Conservation (phyloP, 2,888 invertebrate species). For the Heliconius charithonia region DNA sequence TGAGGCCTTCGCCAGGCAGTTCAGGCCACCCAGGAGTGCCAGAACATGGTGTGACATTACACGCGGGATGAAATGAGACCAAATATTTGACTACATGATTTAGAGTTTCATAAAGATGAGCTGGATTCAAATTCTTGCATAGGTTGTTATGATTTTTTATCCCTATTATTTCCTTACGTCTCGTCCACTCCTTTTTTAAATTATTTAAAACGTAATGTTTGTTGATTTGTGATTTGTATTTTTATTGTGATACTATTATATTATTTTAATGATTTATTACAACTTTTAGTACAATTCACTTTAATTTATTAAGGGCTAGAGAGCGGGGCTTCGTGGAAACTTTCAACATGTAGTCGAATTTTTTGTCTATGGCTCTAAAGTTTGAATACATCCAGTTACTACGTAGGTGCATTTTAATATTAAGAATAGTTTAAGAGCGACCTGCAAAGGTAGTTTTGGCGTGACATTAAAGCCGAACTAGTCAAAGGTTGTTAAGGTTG, state of each 20-base stretch:
- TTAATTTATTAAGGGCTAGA: constrained; percentile 13
- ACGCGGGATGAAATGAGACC: constrained; percentile 23
- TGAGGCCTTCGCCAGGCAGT: constrained; percentile 4
- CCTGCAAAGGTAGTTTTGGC: not conserved
- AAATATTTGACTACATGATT: constrained; percentile 7
- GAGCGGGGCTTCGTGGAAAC: not conserved
- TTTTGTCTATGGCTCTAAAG: constrained; percentile 21
- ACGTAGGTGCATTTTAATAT: not conserved
- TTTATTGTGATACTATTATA: constrained; percentile 10
- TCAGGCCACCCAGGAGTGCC: constrained; percentile 19
- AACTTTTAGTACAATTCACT: not conserved
- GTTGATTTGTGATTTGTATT: not conserved
- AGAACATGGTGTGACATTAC: not conserved
- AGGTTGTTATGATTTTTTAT: constrained; percentile 10
- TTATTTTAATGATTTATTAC: constrained; percentile 21
- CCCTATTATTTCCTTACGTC: not conserved
- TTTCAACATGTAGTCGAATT: not conserved
- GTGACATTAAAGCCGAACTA: not conserved
- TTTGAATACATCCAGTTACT: not conserved
- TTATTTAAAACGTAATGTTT: not conserved
- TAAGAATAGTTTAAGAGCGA: not conserved
- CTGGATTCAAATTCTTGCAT: not conserved
- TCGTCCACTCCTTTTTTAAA: not conserved
- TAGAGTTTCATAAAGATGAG: not conserved
- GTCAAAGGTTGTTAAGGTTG: constrained; percentile 15